Evolutionary conservation across 2,888 invertebrate genomes (phyloP).

Genomic region (Andrena marginata): DNA sequence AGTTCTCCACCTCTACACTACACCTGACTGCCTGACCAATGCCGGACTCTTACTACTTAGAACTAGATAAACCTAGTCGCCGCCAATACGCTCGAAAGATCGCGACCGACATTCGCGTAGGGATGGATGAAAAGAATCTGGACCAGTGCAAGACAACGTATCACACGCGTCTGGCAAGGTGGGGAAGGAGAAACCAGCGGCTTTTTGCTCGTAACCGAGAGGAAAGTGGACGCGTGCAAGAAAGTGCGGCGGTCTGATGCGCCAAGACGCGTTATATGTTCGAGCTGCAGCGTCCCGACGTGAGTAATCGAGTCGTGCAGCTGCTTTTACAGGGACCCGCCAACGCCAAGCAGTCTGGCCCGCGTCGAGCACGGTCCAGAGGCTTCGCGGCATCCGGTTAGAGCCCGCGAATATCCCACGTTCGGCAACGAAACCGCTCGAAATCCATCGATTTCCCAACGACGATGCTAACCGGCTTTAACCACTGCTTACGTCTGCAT

Average conservation of each 20-base stretch:
- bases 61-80: not conserved
- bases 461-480: not conserved
- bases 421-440: slow-evolving; percentile 1
- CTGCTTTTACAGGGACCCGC: slow-evolving; percentile 75
- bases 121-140: slow-evolving; percentile 4
- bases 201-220: slow-evolving; percentile 40
- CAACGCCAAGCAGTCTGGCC: slow-evolving; percentile 80
- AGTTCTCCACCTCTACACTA: too few relatives aligned
- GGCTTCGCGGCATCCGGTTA: slow-evolving; percentile 46
- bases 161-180: slow-evolving; percentile 6
- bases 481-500: too few relatives aligned
- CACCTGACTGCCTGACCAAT: too few relatives aligned
- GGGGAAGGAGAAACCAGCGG: not conserved
- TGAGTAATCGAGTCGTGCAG: slow-evolving; percentile 75
- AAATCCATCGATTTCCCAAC: slow-evolving; percentile 15
- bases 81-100: not conserved
- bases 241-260: slow-evolving; percentile 45
- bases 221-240: slow-evolving; percentile 53
- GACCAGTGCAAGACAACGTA: slow-evolving; percentile 4
- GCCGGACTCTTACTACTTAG: too few relatives aligned
- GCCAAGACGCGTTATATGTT: slow-evolving; percentile 39
- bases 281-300: slow-evolving; percentile 42
- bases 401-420: slow-evolving; percentile 16
- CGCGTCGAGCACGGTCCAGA: slow-evolving; percentile 50
- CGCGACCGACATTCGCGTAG: slow-evolving; percentile 4